Evolutionary conservation across 2,797 vertebrate genomes (phyloP).

Genomic region (Luscinia megarhynchos): DNA sequence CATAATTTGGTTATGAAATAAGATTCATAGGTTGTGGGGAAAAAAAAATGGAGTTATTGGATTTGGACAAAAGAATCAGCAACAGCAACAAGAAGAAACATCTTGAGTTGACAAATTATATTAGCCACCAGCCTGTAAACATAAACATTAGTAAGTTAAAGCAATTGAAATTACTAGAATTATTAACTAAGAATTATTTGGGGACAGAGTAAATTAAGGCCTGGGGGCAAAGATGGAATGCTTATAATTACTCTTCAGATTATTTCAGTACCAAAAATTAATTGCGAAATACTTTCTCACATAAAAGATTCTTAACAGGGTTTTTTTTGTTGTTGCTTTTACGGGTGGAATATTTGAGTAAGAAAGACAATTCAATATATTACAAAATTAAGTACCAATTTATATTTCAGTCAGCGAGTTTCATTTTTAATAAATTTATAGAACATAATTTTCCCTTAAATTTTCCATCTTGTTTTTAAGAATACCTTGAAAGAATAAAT

Average conservation of each 20-base stretch:
- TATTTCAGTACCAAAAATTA: not conserved
- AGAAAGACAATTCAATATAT: not conserved
- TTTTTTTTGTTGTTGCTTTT: not conserved
- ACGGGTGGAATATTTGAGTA: not conserved
- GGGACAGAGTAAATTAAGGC: not conserved
- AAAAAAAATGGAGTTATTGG: not conserved
- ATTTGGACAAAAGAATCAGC: not conserved
- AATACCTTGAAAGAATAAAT: not conserved
- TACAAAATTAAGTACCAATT: not conserved
- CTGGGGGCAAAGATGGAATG: not conserved
- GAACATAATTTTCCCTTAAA: not conserved
- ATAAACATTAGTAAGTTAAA: not conserved
- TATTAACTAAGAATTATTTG: not conserved
- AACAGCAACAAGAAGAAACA: not conserved
- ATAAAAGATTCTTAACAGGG: not conserved
- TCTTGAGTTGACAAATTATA: not conserved
- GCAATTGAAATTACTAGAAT: not conserved
- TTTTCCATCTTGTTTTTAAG: not conserved
- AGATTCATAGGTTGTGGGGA: accelerated
- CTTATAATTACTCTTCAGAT: not conserved
- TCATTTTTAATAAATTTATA: not conserved
- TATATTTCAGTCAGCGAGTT: not conserved
- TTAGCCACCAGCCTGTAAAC: not conserved
- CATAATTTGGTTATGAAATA: not conserved
- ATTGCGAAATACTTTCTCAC: not conserved